phyloP scores from a whole-genome alignment of 2,888 invertebrate genomes.

The Drosophila dives region DNA sequence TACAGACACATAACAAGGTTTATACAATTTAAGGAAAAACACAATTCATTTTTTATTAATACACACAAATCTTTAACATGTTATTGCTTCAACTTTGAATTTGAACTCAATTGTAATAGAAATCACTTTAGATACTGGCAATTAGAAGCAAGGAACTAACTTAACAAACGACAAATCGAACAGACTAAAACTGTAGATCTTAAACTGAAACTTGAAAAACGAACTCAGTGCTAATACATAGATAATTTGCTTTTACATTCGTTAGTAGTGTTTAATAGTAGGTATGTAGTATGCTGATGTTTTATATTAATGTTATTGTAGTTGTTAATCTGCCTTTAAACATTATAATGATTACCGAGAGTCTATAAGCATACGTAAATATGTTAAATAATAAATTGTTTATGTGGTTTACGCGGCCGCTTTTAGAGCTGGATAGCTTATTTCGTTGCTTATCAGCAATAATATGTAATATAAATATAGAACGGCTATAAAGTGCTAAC shows the following conservation, averaged over 20 bases:
- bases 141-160: conserved; percentile 37
- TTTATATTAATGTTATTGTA: conserved; percentile 56
- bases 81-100: conserved; percentile 36
- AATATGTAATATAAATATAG: conserved; percentile 42
- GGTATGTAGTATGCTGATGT: conserved; percentile 47
- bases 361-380: conserved; percentile 61
- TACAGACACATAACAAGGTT: conserved; percentile 35
- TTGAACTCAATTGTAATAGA: conserved; percentile 36
- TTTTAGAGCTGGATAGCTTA: conserved; percentile 26
- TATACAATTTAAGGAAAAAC: conserved; percentile 43
- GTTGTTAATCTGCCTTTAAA: conserved; percentile 63
- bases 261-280: conserved; percentile 57
- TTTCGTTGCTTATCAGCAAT: conserved; percentile 35
- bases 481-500: conserved; percentile 42
- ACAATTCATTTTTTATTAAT: conserved; percentile 44
- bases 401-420: conserved; percentile 36
- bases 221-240: conserved; percentile 73
- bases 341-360: conserved; percentile 52
- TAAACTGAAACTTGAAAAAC: conserved; percentile 50
- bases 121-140: conserved; percentile 17
- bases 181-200: conserved; percentile 39
- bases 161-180: conserved; percentile 54
- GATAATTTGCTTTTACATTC: conserved; percentile 33
- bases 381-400: conserved; percentile 74
- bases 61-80: conserved; percentile 55